Base-by-base conservation (phyloP, 2,113 vertebrate species). In the Leptosomus discolor region DNA sequence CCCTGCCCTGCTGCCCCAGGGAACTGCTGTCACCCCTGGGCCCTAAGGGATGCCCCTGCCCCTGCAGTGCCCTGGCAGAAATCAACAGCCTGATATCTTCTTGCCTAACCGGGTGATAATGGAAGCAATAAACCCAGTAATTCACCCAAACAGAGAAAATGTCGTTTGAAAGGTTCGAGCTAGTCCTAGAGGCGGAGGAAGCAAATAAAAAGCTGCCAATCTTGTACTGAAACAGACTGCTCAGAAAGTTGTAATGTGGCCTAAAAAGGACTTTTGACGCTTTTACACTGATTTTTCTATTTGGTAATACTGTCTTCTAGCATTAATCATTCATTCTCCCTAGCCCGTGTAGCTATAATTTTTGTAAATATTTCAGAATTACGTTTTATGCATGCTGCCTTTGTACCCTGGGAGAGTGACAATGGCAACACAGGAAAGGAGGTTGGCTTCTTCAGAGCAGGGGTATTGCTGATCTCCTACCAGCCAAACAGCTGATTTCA, bases 321-420 rank as follows among this genome's bases (percentile, higher is more conserved):
- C 51, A 73, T 70, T 50, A 88, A 70, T 78, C 30, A 27, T 69
- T 88, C 23, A 64, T 89, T 83, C 11, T 64, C 2, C 12, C 7
- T 16, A 32, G n/a, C 2, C 29, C 78, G 4, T 63, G 36, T 46
- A 75, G 24, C 43, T 75, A 46, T 50, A 50, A 70, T 45, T 26
- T 81, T 34, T 39, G 84, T 63, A 78, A 93, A 70, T 87, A 79
- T 68, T 93, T 70, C 69, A 94, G 60, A 94, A 37, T 93, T 90
- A 19, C 54, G 4, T 68, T 90, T 89, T 67, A 15, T 67, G 32
- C n/a, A 6, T 27, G 11, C 68, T 76, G 61, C 48, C 63, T 91
- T 41, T 22, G 5, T 29, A n/a, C 16, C 2, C n/a, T 76, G 68
- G 14, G 29, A 88, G 15, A 1, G 0, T 37, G 76, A 34, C n/a